Percentiles rank a stretch among this genome's conserved stretches.
These are phyloP conservation scores for Proales similis DNA, from an alignment of 1,140 invertebrate genomes.

Conservation along the genomic window DNA sequence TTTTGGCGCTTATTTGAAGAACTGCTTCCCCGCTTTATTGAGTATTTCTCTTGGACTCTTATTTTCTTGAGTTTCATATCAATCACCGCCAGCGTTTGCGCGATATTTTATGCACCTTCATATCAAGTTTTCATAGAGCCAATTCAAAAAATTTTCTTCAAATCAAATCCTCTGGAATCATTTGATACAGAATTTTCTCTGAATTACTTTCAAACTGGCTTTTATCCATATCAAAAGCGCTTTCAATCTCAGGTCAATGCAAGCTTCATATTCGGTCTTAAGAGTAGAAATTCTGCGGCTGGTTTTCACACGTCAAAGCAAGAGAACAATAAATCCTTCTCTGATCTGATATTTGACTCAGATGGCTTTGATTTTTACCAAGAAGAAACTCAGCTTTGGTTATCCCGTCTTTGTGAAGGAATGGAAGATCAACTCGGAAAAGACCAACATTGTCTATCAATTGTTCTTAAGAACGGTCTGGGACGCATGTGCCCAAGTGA, in stretches of 20 bases:
- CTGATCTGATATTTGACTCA: not conserved
- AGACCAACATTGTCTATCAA: constrained; percentile 28
- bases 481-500: no score
- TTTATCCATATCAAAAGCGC: constrained; percentile 1
- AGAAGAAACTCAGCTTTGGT: constrained; percentile 30
- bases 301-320: no score
- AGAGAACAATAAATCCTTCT: no score
- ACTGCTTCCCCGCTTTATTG: no score
- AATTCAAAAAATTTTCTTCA: no score
- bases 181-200: constrained; percentile 17
- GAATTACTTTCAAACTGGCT: not conserved
- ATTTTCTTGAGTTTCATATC: no score
- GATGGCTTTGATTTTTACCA: constrained; percentile 20
- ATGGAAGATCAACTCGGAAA: constrained; percentile 3
- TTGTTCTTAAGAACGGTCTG: no score
- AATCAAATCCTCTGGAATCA: not conserved
- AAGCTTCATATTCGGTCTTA: constrained; percentile 1
- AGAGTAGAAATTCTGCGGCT: not conserved
- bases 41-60: no score
- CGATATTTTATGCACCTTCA: no score
- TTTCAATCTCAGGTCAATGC: not conserved
- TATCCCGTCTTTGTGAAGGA: constrained; percentile 6
- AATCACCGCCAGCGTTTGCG: no score
- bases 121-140: no score
- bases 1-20: no score